Conservation (phyloP, 2,797 vertebrate genomes). For the Acanthornis magna region DNA sequence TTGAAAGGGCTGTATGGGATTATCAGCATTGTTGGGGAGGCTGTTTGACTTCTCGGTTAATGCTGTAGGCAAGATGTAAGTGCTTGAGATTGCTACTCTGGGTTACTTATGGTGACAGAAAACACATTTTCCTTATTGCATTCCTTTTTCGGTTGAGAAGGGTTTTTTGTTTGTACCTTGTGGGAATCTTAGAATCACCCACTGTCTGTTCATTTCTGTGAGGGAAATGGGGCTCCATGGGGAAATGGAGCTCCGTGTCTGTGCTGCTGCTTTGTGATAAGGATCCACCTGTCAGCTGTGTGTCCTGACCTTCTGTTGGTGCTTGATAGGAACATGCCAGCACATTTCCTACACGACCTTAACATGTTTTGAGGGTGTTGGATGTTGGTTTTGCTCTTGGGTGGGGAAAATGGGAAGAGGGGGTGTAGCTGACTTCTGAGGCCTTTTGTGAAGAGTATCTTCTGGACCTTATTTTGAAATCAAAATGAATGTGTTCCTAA, state of each 20-base stretch:
- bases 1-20: not conserved
- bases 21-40: not conserved
- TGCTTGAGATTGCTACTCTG: not conserved
- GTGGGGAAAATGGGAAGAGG: not conserved
- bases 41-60: not conserved
- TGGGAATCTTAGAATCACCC: not conserved
- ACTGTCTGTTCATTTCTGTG: not conserved
- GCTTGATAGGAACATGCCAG: not conserved
- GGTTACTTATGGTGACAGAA: not conserved
- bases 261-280: constrained; percentile 16
- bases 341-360: not conserved
- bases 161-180: not conserved
- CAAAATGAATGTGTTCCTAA: not conserved
- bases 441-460: not conserved
- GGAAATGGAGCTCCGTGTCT: not conserved
- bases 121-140: not conserved
- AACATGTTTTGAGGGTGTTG: not conserved
- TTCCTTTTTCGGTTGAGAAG: not conserved
- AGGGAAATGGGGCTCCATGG: not conserved
- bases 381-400: not conserved
- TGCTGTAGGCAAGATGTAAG: not conserved
- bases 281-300: not conserved
- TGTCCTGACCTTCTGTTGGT: not conserved
- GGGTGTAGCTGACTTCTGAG: not conserved
- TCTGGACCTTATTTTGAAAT: not conserved